Conservation (phyloP, 2,113 vertebrate genomes). For the Tilapia sparmanii region DNA sequence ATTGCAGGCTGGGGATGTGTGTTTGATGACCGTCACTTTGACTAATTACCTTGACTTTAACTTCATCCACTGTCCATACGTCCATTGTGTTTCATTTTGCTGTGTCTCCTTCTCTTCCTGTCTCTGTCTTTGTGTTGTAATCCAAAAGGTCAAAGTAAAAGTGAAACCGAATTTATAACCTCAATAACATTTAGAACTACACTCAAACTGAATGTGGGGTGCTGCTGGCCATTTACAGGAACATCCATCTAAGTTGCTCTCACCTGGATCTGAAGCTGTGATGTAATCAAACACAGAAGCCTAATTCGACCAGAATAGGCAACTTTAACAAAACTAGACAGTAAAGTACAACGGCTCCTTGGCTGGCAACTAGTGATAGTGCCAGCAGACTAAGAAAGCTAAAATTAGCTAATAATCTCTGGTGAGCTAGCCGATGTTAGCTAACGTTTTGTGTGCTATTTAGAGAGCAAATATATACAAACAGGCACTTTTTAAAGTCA, state of each 20-base stretch:
- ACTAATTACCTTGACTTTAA: neutral
- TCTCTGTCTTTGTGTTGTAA: neutral
- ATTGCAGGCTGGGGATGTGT: neutral
- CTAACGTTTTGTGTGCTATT: neutral
- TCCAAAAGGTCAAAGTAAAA: neutral
- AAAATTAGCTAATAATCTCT: neutral
- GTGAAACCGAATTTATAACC: neutral
- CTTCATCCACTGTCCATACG: neutral
- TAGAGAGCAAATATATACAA: neutral
- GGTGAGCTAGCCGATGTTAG: neutral
- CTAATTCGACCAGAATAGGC: neutral
- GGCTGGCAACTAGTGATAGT: neutral
- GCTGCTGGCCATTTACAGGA: neutral
- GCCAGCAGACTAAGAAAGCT: neutral
- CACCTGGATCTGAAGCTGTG: neutral
- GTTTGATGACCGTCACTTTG: neutral
- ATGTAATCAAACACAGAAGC: neutral
- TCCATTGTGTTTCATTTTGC: neutral
- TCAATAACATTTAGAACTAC: neutral
- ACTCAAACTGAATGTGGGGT: neutral
- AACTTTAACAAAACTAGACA: neutral
- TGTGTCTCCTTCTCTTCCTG: neutral
- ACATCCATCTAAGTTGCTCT: neutral
- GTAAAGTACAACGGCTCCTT: neutral
- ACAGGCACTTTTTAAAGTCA: neutral